Evolutionary conservation across 2,113 vertebrate species (phyloP).

Genomic region (Catagonus wagneri): DNA sequence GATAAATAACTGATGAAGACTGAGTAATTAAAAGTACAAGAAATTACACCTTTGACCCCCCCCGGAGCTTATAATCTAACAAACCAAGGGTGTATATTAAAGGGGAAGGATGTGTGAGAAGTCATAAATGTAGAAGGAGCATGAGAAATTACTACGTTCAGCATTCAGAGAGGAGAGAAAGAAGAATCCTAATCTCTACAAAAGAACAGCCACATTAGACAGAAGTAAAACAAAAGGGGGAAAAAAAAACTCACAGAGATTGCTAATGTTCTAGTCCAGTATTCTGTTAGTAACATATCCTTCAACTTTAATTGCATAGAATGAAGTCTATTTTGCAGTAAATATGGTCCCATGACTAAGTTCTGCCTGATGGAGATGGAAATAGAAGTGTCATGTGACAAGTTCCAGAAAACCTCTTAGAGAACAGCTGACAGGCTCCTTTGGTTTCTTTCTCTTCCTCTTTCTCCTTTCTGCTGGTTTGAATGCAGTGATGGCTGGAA

Average conservation of each 20-base stretch:
- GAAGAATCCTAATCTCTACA: not conserved
- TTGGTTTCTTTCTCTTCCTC: not conserved
- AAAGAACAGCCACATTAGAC: not conserved
- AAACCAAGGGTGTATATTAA: not conserved
- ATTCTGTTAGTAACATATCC: not conserved
- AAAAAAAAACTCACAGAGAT: not conserved
- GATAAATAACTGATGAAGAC: not conserved
- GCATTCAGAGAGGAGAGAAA: not conserved
- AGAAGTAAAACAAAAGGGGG: not conserved
- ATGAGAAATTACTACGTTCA: not conserved
- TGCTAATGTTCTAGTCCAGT: not conserved
- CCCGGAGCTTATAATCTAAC: not conserved
- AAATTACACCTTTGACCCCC: not conserved
- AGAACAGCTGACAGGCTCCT: not conserved
- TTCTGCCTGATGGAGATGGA: not conserved
- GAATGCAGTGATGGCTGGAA: not conserved
- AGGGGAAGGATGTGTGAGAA: not conserved
- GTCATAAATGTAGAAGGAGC: not conserved
- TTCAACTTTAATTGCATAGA: not conserved
- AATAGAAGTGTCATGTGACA: not conserved
- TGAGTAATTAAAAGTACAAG: not conserved
- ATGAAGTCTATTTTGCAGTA: not conserved
- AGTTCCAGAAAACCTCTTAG: slow-evolving; percentile 8
- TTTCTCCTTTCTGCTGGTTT: not conserved
- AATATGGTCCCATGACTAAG: not conserved